phyloP scores from a whole-genome alignment of 2,113 vertebrate genomes.

The Vidua chalybeata region DNA sequence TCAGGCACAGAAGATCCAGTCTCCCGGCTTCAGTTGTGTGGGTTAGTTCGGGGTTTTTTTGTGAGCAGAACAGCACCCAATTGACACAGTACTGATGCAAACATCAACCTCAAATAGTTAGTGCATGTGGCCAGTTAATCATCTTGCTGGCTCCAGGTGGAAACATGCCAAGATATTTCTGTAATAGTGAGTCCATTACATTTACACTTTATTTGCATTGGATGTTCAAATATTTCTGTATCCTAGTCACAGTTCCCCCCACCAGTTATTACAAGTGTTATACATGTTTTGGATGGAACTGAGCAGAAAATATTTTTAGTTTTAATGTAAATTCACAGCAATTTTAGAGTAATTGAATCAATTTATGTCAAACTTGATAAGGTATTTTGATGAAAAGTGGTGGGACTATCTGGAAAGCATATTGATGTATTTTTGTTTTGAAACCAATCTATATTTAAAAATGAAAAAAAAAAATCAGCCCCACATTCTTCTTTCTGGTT shows the following conservation, averaged over 20 bases:
- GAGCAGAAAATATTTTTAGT: not conserved
- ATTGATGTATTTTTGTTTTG: not conserved
- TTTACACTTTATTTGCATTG: constrained; percentile 28
- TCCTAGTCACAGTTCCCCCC: not conserved
- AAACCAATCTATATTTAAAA: not conserved
- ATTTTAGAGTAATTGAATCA: constrained; percentile 2
- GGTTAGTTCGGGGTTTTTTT: not conserved
- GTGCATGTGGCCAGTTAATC: constrained; percentile 15
- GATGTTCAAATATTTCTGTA: constrained; percentile 43
- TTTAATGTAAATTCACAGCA: not conserved
- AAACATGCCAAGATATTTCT: not conserved
- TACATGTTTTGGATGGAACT: not conserved
- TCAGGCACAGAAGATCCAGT: not conserved
- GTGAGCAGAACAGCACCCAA: not conserved
- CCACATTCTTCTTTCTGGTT: not conserved
- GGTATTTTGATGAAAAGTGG: not conserved
- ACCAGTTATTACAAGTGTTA: not conserved
- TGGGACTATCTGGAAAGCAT: not conserved
- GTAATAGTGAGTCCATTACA: constrained; percentile 1
- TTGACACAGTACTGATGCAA: not conserved
- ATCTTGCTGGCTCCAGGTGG: not conserved
- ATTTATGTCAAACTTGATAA: not conserved
- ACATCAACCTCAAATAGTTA: not conserved
- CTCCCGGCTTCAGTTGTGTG: not conserved
- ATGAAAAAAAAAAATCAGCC: not conserved